phyloP scores from a whole-genome alignment of 2,888 invertebrate genomes.

The Hirtodrosophila cameraria region DNA sequence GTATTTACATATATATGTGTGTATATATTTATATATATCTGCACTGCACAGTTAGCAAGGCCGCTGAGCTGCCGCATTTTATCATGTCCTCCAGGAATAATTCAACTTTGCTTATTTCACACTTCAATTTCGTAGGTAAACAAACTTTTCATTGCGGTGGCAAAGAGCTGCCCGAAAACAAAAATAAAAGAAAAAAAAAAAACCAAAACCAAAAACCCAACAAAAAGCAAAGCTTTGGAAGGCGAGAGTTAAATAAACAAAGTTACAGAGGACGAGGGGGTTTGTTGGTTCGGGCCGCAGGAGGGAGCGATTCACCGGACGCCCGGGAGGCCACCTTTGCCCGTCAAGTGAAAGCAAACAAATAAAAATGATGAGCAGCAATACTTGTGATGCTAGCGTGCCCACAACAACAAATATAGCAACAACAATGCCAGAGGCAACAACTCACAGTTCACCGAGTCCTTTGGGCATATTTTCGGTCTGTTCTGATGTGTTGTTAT shows the following conservation, averaged over 20 bases:
- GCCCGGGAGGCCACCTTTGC: conserved; percentile 66
- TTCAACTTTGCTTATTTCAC: conserved; percentile 82
- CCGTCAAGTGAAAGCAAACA: conserved; percentile 68
- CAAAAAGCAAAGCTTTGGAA: conserved; percentile 33
- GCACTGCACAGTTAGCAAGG: conserved; percentile 13
- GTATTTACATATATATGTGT: conserved; percentile 3
- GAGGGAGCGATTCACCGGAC: conserved; percentile 13
- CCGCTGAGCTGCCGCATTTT: conserved; percentile 68
- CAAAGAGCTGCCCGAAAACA: conserved; percentile 20
- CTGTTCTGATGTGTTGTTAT: conserved; percentile 28
- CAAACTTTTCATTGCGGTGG: conserved; percentile 63
- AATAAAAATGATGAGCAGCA: conserved; percentile 80
- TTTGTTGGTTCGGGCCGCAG: not conserved
- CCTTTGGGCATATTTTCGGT: conserved; percentile 70
- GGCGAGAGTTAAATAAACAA: conserved; percentile 70
- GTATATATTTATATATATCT: not conserved
- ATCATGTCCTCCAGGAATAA: conserved; percentile 81
- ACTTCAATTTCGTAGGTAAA: conserved; percentile 81
- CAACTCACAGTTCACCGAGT: conserved; percentile 31
- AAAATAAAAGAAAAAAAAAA: conserved; percentile 27
- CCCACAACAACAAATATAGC: conserved; percentile 15
- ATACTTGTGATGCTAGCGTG: conserved; percentile 60
- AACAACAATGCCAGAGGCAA: conserved; percentile 25
- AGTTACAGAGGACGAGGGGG: conserved; percentile 35
- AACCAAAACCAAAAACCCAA: conserved; percentile 26